Conservation (phyloP, 2,797 vertebrate genomes). For the Chelon auratus region DNA sequence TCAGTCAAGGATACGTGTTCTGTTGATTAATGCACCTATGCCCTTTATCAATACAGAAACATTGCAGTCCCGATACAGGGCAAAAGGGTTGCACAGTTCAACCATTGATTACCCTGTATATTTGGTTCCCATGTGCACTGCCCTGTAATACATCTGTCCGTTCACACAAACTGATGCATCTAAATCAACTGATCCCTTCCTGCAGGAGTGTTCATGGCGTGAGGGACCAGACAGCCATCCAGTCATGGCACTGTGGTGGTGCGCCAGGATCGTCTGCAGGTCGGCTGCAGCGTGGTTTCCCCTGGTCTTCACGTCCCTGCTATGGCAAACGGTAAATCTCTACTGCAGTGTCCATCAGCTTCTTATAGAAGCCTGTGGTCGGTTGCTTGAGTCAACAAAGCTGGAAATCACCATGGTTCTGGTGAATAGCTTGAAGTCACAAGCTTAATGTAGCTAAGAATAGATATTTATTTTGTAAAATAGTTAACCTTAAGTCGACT, state of each 20-base stretch:
- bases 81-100: too few relatives aligned
- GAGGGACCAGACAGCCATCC: conserved; percentile 59
- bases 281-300: conserved; percentile 55
- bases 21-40: neutral
- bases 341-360: neutral
- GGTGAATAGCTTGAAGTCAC: too few relatives aligned
- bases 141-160: neutral
- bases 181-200: neutral
- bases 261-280: conserved; percentile 45
- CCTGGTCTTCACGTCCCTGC: conserved; percentile 67
- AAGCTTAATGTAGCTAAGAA: too few relatives aligned
- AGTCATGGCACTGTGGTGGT: conserved; percentile 71
- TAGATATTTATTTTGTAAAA: neutral
- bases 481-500: neutral
- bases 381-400: neutral
- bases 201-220: conserved; percentile 72
- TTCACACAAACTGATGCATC: conserved; percentile 1
- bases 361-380: neutral
- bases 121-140: neutral
- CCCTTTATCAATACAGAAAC: neutral
- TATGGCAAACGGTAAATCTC: conserved; percentile 71
- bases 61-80: too few relatives aligned
- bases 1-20: too few relatives aligned
- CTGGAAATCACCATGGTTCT: neutral
- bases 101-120: too few relatives aligned